Evolutionary conservation across 2,113 vertebrate genomes (phyloP).

Genomic region (Pluvialis apricaria): DNA sequence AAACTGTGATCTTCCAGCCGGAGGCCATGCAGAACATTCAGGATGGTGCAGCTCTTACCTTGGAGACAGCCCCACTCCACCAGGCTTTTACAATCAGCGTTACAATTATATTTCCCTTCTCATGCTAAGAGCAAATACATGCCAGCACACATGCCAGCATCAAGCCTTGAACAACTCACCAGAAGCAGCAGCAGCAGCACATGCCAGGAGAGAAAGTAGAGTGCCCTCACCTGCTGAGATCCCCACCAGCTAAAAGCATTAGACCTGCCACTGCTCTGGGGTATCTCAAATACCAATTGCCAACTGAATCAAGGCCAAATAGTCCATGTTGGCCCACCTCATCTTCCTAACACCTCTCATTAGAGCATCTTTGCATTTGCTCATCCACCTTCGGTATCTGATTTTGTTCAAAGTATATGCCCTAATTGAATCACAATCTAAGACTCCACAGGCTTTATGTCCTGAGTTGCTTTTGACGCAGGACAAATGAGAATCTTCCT

Average conservation of each 20-base stretch:
- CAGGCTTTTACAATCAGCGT: neutral
- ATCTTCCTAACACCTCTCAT: neutral
- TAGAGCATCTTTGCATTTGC: neutral
- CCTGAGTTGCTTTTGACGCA: neutral
- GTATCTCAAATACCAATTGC: neutral
- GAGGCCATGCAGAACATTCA: neutral
- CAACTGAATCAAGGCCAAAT: neutral
- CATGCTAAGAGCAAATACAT: neutral
- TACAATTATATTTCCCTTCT: neutral
- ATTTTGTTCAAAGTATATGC: neutral
- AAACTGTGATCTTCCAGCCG: neutral
- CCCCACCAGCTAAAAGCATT: neutral
- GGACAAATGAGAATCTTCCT: neutral
- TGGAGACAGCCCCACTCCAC: neutral
- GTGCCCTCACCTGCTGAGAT: neutral
- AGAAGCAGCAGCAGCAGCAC: neutral
- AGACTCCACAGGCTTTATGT: neutral
- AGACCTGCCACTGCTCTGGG: neutral
- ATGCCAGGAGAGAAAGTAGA: neutral
- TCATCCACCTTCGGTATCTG: neutral
- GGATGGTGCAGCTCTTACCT: neutral
- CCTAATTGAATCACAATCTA: neutral
- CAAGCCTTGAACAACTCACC: neutral
- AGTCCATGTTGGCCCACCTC: neutral
- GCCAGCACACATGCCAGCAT: rapidly evolving